phyloP scores from a whole-genome alignment of 2,113 vertebrate species.

The Anarrhichthys ocellatus region DNA sequence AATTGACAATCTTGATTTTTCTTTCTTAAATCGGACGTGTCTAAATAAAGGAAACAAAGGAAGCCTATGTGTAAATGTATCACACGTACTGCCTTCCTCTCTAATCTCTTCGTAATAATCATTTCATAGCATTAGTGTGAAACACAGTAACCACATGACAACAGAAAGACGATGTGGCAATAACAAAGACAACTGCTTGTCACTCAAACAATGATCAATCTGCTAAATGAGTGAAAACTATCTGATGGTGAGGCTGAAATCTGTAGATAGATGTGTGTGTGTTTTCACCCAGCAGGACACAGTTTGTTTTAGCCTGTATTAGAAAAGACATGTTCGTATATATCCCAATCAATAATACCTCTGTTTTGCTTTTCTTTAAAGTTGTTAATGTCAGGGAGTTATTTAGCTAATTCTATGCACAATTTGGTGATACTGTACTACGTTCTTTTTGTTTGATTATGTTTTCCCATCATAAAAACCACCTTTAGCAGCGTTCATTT shows the following conservation, averaged over 20 bases:
- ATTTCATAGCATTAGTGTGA: background rate
- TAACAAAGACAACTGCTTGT: background rate
- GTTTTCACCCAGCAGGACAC: background rate
- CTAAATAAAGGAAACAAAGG: conserved; percentile 47
- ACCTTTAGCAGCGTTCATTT: background rate
- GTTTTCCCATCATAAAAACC: background rate
- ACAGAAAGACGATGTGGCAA: background rate
- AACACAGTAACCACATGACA: background rate
- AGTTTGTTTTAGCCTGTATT: background rate
- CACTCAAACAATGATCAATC: background rate
- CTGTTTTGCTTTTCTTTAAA: background rate
- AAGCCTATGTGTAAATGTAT: background rate
- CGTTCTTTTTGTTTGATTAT: background rate
- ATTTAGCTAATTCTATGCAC: background rate
- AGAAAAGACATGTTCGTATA: background rate
- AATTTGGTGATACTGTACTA: background rate
- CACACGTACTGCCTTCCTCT: background rate
- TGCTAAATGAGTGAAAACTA: background rate
- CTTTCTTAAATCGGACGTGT: conserved; percentile 19
- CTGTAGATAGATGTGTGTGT: background rate
- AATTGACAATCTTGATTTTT: conserved; percentile 36
- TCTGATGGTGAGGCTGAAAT: background rate
- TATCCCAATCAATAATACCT: background rate
- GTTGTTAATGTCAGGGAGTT: background rate
- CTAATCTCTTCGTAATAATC: background rate